Evolutionary conservation across 2,888 invertebrate species (phyloP).

Genomic region (Saturnia japonica): DNA sequence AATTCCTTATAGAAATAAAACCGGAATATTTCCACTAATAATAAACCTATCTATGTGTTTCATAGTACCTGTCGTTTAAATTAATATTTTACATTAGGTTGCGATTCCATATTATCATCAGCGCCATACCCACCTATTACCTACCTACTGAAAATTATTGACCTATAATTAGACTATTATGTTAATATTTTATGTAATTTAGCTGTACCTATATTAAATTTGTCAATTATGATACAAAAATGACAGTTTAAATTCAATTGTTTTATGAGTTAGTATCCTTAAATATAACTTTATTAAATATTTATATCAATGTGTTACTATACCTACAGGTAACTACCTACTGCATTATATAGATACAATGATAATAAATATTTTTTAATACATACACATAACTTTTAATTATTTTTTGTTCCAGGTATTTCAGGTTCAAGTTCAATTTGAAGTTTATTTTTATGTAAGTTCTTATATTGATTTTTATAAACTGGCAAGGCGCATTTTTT

Average conservation of each 20-base stretch:
- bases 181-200: background rate
- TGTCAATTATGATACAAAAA: background rate
- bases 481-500: slow-evolving; percentile 1
- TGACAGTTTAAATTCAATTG: slow-evolving; percentile 22
- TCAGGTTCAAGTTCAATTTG: slow-evolving; percentile 16
- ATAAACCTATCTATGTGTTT: background rate
- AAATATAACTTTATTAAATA: background rate
- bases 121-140: background rate
- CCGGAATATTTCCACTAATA: background rate
- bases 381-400: background rate
- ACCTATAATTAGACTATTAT: no score
- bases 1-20: background rate
- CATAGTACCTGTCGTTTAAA: background rate
- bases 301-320: background rate
- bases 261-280: background rate
- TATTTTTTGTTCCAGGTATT: slow-evolving; percentile 17
- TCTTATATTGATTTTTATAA: slow-evolving; percentile 28
- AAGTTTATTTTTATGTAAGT: slow-evolving; percentile 48
- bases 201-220: background rate
- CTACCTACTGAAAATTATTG: no score
- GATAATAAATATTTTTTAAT: no score
- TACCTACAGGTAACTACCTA: background rate
- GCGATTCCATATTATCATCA: background rate
- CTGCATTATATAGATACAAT: background rate
- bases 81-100: background rate